Base-by-base conservation (phyloP, 2,888 invertebrate genomes). In the Cybosia mesomella region DNA sequence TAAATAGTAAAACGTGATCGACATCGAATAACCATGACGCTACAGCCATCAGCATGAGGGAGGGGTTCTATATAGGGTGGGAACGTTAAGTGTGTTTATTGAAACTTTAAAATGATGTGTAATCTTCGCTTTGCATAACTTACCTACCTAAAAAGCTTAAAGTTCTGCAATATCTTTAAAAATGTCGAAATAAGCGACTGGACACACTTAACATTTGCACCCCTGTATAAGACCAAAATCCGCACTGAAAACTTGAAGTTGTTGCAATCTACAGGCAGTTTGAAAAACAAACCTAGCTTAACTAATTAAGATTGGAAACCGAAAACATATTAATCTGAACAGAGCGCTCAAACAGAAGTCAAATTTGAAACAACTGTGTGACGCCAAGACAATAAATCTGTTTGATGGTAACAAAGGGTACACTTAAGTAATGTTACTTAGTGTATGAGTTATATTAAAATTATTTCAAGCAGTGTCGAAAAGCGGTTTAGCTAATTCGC, bases 381-480 rank as follows among this genome's bases (percentile, higher is more conserved):
- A 72, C 58, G 70, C 64, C 43, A 39, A 72, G 43, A 28, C 70
- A 63, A 53, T 79, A 74, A 70, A 76, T 79, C 62, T 73, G 54
- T 65, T 28, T 7, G 34, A 58, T 66, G 36, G 67, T 71, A 71
- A 77, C 76, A 73, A 73, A 77, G 67, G 76, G 64, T 61, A 62
- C 58, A 59, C 70, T 68, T 18, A 60, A 61, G 66, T 68, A 60
- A 73, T 67, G 61, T 66, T 62, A 70, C 59, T 24, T 68, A 61
- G 66, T 70, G 34, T 59, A 66, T 64, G 54, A 68, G 57, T 64
- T 68, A 64, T 58, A 58, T 58, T 58, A 39, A 70, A 61, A n/a
- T 49, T 9, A n/a, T 49, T 49, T 49, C 49, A 49, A n/a, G 18
- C 49, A 43, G 7, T 18, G 49, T 49, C n/a, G n/a, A 49, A 49